Conservation (phyloP, 2,113 vertebrate species). For the Sturnira hondurensis region DNA sequence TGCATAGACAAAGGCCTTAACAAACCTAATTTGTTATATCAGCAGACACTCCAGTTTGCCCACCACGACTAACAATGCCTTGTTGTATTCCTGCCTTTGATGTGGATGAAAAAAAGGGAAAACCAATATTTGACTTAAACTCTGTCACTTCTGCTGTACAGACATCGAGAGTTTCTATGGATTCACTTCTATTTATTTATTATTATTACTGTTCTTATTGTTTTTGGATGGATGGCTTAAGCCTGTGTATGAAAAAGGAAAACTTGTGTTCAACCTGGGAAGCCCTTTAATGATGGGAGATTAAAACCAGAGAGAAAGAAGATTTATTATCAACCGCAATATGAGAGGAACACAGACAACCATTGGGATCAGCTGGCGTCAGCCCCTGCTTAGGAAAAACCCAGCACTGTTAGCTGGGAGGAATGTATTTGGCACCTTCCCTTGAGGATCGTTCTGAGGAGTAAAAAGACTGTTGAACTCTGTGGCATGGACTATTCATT, state of each 20-base stretch:
- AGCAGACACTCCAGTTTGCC: slow-evolving; percentile 85
- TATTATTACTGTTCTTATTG: slow-evolving; percentile 60
- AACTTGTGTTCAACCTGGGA: slow-evolving; percentile 72
- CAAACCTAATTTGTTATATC: slow-evolving; percentile 84
- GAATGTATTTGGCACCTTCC: slow-evolving; percentile 50
- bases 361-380: slow-evolving; percentile 67
- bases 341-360: slow-evolving; percentile 58
- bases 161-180: slow-evolving; percentile 81
- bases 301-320: slow-evolving; percentile 76
- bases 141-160: slow-evolving; percentile 83
- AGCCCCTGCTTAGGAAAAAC: slow-evolving; percentile 37
- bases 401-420: slow-evolving; percentile 63
- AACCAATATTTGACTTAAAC: slow-evolving; percentile 83
- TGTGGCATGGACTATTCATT: slow-evolving; percentile 66
- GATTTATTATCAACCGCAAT: slow-evolving; percentile 55
- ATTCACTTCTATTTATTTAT: slow-evolving; percentile 84
- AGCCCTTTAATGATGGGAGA: slow-evolving; percentile 73
- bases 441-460: slow-evolving; percentile 70
- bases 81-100: slow-evolving; percentile 88
- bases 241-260: slow-evolving; percentile 74
- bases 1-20: slow-evolving; percentile 96
- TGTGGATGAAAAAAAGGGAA: slow-evolving; percentile 88
- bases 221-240: slow-evolving; percentile 73
- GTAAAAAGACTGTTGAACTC: slow-evolving; percentile 65
- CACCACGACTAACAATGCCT: slow-evolving; percentile 86